These are phyloP conservation scores for Xanthorhoe designata DNA, from an alignment of 2,888 invertebrate species.

Conservation along the genomic window DNA sequence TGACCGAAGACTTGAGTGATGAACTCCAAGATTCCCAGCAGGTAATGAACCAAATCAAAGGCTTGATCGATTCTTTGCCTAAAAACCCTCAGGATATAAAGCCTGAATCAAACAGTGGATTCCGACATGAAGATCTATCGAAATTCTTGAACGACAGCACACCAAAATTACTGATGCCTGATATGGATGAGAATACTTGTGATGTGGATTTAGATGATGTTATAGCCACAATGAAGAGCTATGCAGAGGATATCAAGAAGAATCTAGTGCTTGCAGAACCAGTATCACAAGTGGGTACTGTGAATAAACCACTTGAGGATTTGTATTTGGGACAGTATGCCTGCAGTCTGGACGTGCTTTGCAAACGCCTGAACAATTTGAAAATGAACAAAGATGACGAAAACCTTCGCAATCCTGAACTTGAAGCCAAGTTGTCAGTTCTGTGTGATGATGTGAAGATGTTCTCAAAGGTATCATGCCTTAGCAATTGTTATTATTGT, in stretches of 20 bases:
- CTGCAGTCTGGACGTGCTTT: slow-evolving; percentile 64
- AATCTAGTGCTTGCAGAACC: slow-evolving; percentile 50
- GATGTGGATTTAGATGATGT: slow-evolving; percentile 66
- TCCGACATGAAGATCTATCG: slow-evolving; percentile 62
- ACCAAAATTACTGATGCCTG: slow-evolving; percentile 67
- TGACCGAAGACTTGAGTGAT: slow-evolving; percentile 67
- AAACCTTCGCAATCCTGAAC: slow-evolving; percentile 57
- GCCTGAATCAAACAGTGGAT: slow-evolving; percentile 41
- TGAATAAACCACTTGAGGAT: slow-evolving; percentile 47
- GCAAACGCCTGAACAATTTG: slow-evolving; percentile 67
- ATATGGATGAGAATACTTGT: slow-evolving; percentile 60
- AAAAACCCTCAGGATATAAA: slow-evolving; percentile 35
- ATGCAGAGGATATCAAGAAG: slow-evolving; percentile 69
- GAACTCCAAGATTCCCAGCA: slow-evolving; percentile 71
- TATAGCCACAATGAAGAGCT: slow-evolving; percentile 65
- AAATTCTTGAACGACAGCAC: slow-evolving; percentile 62
- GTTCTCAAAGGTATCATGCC: slow-evolving; percentile 65
- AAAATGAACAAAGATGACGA: slow-evolving; percentile 59
- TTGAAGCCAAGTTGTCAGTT: slow-evolving; percentile 66
- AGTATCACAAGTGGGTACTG: slow-evolving; percentile 33
- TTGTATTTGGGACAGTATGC: slow-evolving; percentile 69
- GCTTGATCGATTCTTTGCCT: slow-evolving; percentile 62
- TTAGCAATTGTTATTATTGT: background rate
- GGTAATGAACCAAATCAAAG: slow-evolving; percentile 69
- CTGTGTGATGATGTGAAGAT: slow-evolving; percentile 70